Evolutionary conservation across 2,888 invertebrate species (phyloP), one percentile per base, ranked within the genome.

Genomic region (Nomada flava): DNA sequence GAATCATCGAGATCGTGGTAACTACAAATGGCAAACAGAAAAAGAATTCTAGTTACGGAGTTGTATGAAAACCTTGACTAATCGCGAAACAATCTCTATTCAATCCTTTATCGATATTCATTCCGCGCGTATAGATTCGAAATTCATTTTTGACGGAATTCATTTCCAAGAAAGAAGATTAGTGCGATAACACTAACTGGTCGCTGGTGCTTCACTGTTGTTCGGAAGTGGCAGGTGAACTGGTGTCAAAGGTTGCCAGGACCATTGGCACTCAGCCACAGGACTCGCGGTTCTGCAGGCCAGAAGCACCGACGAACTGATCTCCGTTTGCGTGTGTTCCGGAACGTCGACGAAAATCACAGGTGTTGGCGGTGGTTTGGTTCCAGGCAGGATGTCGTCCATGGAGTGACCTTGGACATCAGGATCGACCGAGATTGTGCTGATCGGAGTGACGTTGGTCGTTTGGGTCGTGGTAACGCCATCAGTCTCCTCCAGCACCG

Each of bases 191-290:
- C 36, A 36, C 87, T 86, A 74, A 88, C 88, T 74, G 13, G 84
- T 76, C 9, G 83, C 44, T 20, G 81, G 76, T 77, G 72, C 87
- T 70, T 91, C 91, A 63, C 87, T 92, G 81, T 89, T 89, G 75
- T 93, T 90, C 75, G 93, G 93, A 85, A 91, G 88, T 60, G 93
- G 93, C 65, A 93, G 86, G 76, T 92, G 90, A 55, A 90, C 88
- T 18, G 93, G 93, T 0, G 92, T 91, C 44, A 92, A 82, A 26
- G 93, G 90, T 47, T 90, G 91, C 93, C 93, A 93, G 76, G 92
- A 93, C 93, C 93, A 93, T 72, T 91, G 92, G 75, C 93, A 93
- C 67, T 93, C 93, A 53, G 85, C 86, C 36, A 93, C 92, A 69
- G 93, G 90, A 83, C 87, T 88, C 53, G 89, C 88, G 13, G 92